Base-by-base conservation (phyloP, 2,888 invertebrate genomes). In the Tholera decimalis region DNA sequence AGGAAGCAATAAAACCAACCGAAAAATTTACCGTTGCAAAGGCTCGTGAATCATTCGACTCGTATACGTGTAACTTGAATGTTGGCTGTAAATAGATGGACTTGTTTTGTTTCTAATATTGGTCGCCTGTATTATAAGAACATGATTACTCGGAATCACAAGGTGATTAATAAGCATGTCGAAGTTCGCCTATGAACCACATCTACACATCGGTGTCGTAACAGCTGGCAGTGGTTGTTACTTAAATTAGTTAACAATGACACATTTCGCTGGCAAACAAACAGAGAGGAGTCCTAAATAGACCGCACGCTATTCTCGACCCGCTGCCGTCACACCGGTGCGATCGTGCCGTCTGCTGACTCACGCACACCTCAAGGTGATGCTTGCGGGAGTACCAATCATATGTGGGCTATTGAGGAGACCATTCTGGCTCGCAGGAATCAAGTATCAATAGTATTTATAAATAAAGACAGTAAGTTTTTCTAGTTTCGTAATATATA, bases 221-320 rank as follows among this genome's bases (percentile, higher is more conserved):
- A 95, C 91, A 91, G 88, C 94, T 95, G 95, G 95, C 95, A 92
- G 89, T 88, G 88, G 91, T 80, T 88, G 94, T 93, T 93, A 93
- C 95, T 95, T 92, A 94, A 94, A 94, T 95, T 95, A 95, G 95
- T 95, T 95, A 95, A 95, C 95, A 95, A 95, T 95, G 95, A 95
- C 95, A 95, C 95, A 95, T 94, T 92, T 95, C 87, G 92, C 93
- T 95, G 95, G 95, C 95, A 95, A 95, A 95, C 95, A 94, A 93
- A 93, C 93, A 85, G 86, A 89, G 91, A 93, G 91, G 90, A 92
- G 89, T 93, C 92, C 90, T 93, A 95, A 95, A 95, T 95, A 95
- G 95, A 92, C 87, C 93, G 88, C 88, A 88, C 73, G 92, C 95
- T 95, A 95, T 95, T 95, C 93, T 94, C 88, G 91, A 91, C 88